phyloP scores from a whole-genome alignment of 2,113 vertebrate genomes.

The Toxotes jaculatrix region DNA sequence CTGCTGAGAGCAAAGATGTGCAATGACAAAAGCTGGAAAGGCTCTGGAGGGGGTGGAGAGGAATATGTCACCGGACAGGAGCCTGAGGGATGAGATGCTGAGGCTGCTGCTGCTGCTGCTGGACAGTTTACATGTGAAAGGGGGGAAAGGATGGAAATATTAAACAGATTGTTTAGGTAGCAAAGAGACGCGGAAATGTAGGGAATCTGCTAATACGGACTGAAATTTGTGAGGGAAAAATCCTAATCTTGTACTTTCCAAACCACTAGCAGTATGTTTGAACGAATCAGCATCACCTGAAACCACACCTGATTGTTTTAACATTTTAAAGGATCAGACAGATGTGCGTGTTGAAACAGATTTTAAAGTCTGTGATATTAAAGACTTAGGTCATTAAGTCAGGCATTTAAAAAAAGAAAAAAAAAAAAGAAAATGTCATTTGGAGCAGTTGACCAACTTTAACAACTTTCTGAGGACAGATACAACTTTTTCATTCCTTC shows the following conservation, averaged over 20 bases:
- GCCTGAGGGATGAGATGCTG: slow-evolving; percentile 30
- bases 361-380: neutral
- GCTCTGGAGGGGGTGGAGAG: slow-evolving; percentile 35
- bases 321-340: neutral
- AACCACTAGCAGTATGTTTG: neutral
- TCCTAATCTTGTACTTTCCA: neutral
- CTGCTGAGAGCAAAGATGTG: slow-evolving; percentile 80
- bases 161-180: neutral
- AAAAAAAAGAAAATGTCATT: too few relatives aligned
- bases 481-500: neutral
- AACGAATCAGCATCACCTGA: neutral
- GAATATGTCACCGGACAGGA: slow-evolving; percentile 23
- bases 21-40: slow-evolving; percentile 72
- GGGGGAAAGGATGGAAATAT: slow-evolving; percentile 4
- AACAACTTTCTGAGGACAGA: neutral
- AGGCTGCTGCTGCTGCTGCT: slow-evolving; percentile 3
- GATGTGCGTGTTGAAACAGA: neutral
- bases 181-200: neutral
- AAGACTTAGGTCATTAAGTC: neutral
- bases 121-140: neutral
- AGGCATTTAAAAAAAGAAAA: neutral
- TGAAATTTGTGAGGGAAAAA: neutral
- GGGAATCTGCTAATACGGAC: neutral
- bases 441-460: too few relatives aligned
- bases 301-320: neutral